Conservation (phyloP, 1,140 invertebrate species). For the Brachionus angularis region DNA sequence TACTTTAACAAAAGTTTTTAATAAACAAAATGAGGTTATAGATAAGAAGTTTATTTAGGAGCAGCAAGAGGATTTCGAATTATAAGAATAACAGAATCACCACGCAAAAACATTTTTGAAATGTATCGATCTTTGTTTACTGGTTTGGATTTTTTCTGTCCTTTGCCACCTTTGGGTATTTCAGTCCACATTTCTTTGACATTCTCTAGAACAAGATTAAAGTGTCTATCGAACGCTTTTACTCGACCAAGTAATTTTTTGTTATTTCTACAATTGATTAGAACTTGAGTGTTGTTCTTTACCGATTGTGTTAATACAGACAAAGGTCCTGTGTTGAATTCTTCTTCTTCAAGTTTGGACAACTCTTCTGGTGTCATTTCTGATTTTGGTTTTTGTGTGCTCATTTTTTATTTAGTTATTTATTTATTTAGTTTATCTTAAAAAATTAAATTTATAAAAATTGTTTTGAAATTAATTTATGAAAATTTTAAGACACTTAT, state of each 20-base stretch:
- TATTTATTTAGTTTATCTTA: too few relatives aligned
- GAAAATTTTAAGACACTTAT: too few relatives aligned
- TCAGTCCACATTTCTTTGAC: conserved; percentile 99
- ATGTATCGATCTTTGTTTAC: conserved; percentile 99
- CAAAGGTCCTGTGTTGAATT: conserved; percentile 96
- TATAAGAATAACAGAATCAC: conserved; percentile 96
- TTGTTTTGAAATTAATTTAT: too few relatives aligned
- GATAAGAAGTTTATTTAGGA: too few relatives aligned
- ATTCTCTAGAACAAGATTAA: conserved; percentile 99
- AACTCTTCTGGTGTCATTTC: conserved; percentile 96
- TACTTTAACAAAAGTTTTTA: too few relatives aligned
- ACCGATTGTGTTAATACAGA: conserved; percentile 96
- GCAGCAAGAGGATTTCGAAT: conserved; percentile 75
- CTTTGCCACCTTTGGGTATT: conserved; percentile 88
- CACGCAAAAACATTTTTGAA: conserved; percentile 97
- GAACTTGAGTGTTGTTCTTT: conserved; percentile 90
- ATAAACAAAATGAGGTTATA: too few relatives aligned
- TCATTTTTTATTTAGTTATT: too few relatives aligned
- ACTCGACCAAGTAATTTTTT: conserved; percentile 94
- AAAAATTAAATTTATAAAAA: too few relatives aligned
- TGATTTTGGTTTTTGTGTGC: conserved; percentile 61
- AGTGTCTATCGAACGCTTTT: conserved; percentile 97
- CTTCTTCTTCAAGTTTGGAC: conserved; percentile 90
- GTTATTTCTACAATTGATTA: conserved; percentile 81
- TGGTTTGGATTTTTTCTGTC: conserved; percentile 97